Evolutionary conservation across 2,797 vertebrate species (phyloP).

Genomic region (Buphagus erythrorhynchus): DNA sequence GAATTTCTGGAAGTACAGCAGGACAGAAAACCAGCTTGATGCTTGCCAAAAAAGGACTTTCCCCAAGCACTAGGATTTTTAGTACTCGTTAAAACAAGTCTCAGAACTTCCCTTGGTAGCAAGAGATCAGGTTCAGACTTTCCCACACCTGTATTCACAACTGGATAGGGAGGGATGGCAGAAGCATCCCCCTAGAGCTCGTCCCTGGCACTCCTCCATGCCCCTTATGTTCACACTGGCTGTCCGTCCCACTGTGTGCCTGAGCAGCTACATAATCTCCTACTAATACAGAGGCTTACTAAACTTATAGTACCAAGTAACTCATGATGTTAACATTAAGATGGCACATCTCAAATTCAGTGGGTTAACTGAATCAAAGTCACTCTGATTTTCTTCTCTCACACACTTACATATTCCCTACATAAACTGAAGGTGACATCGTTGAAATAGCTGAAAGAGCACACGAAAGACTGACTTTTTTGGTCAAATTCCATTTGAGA

Average conservation of each 20-base stretch:
- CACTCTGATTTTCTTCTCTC: background rate
- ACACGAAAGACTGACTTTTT: background rate
- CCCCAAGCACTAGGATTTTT: background rate
- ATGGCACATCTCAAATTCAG: background rate
- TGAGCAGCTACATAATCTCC: background rate
- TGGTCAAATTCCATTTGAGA: background rate
- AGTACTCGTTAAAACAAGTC: background rate
- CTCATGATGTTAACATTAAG: background rate
- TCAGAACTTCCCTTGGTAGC: background rate
- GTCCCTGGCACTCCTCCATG: background rate
- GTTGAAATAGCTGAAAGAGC: background rate
- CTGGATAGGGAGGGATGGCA: background rate
- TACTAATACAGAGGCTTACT: background rate
- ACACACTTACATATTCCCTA: background rate
- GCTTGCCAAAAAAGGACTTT: background rate
- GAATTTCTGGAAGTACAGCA: background rate
- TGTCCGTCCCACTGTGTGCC: fast-evolving
- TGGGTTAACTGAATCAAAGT: background rate
- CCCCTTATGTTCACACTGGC: background rate
- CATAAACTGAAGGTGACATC: background rate
- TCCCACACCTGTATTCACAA: background rate
- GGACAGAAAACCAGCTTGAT: background rate
- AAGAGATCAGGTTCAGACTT: background rate
- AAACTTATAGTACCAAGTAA: background rate
- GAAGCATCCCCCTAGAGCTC: background rate